These are phyloP conservation scores for Lasioglossum pauxillum DNA, from an alignment of 2,888 invertebrate genomes.

Conservation along the genomic window DNA sequence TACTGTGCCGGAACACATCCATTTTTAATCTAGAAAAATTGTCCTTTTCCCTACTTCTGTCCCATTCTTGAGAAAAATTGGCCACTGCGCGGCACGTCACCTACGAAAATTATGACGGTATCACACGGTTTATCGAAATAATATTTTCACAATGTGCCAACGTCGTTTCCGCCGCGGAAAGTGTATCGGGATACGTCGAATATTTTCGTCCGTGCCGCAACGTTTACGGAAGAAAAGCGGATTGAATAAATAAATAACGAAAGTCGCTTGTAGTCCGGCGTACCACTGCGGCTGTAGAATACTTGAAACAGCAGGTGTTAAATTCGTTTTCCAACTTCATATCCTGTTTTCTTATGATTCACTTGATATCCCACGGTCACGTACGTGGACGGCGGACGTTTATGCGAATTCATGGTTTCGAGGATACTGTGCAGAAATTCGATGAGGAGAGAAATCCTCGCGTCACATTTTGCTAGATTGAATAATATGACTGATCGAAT, in stretches of 20 bases:
- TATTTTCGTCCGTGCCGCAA: constrained; percentile 5
- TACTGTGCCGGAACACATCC: neutral
- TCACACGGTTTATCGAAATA: constrained; percentile 51
- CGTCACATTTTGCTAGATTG: neutral
- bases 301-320: neutral
- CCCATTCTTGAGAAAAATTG: neutral
- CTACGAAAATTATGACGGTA: constrained; percentile 11
- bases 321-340: constrained; percentile 8
- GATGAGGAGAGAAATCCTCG: neutral
- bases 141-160: constrained; percentile 43
- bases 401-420: neutral
- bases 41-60: neutral
- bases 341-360: neutral
- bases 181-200: neutral
- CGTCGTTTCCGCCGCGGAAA: neutral
- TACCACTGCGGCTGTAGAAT: neutral
- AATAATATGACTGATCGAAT: neutral
- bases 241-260: constrained; percentile 18
- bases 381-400: neutral
- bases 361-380: neutral
- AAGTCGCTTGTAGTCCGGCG: neutral
- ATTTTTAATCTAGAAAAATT: neutral
- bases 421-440: neutral
- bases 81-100: neutral
- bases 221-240: constrained; percentile 2